Evolutionary conservation across 2,797 vertebrate genomes (phyloP).

Genomic region (Yasuhikotakia modesta): DNA sequence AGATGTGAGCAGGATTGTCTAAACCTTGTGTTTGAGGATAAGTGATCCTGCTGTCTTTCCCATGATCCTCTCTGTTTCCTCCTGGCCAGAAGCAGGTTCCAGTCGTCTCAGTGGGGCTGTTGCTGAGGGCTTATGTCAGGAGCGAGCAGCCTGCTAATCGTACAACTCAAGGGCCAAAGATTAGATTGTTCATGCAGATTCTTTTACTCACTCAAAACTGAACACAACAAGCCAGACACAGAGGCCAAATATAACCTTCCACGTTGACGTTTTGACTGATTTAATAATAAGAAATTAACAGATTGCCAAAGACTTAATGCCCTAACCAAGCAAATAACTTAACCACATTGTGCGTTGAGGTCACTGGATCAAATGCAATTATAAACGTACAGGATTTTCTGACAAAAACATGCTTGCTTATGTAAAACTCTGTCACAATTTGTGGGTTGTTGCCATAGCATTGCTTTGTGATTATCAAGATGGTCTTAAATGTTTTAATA

Average conservation of each 20-base stretch:
- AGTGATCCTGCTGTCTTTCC: conserved; percentile 53
- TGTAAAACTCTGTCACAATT: background rate
- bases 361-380: conserved; percentile 5
- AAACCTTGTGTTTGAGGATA: conserved; percentile 45
- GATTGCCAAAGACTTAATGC: conserved; percentile 6
- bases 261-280: conserved; percentile 62
- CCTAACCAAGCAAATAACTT: background rate
- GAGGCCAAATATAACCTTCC: conserved; percentile 69
- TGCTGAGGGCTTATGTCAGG: conserved; percentile 37
- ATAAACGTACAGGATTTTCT: background rate
- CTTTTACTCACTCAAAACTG: conserved; percentile 68
- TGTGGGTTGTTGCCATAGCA: background rate
- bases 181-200: conserved; percentile 60
- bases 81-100: conserved; percentile 41
- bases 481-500: background rate
- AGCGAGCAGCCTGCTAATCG: conserved; percentile 62
- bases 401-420: background rate
- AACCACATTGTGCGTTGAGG: background rate
- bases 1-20: conserved; percentile 35
- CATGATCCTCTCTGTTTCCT: conserved; percentile 57
- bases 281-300: no score
- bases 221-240: conserved; percentile 66
- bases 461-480: background rate
- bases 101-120: conserved; percentile 30
- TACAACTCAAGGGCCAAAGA: conserved; percentile 53